phyloP scores from a whole-genome alignment of 2,113 vertebrate genomes.

The Ciconia maguari region DNA sequence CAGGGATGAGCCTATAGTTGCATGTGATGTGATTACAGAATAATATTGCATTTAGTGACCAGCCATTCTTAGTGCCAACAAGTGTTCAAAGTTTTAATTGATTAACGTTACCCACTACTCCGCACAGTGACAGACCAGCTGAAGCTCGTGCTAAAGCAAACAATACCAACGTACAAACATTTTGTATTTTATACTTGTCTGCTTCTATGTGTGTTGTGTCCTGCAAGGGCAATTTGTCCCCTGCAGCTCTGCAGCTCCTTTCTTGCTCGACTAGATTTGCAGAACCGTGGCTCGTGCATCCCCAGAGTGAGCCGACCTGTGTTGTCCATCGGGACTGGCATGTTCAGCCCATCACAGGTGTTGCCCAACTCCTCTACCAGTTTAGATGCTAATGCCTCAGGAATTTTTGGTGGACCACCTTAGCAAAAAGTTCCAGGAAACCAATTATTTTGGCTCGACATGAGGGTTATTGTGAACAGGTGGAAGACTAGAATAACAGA shows the following conservation, averaged over 20 bases:
- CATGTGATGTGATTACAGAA: neutral
- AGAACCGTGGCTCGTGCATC: neutral
- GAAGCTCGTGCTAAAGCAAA: neutral
- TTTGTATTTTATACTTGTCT: neutral
- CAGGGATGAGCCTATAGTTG: neutral
- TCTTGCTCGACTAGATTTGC: neutral
- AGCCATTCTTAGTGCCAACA: neutral
- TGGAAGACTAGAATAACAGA: neutral
- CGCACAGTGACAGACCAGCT: neutral
- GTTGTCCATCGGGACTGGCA: neutral
- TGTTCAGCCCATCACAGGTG: neutral
- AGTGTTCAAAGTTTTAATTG: neutral
- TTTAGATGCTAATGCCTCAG: neutral
- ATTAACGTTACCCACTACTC: neutral
- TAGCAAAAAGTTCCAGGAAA: neutral
- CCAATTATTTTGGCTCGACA: neutral
- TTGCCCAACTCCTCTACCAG: neutral
- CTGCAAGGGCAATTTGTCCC: neutral
- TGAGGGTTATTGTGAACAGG: neutral
- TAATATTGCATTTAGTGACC: neutral
- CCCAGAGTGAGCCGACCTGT: neutral
- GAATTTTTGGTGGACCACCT: neutral
- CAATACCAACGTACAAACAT: neutral
- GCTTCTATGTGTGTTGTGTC: neutral
- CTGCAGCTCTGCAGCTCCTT: neutral